Percentiles rank a stretch among this genome's conserved stretches.
Evolutionary conservation across 2,888 invertebrate species (phyloP).

Genomic region (Fragum sueziense): DNA sequence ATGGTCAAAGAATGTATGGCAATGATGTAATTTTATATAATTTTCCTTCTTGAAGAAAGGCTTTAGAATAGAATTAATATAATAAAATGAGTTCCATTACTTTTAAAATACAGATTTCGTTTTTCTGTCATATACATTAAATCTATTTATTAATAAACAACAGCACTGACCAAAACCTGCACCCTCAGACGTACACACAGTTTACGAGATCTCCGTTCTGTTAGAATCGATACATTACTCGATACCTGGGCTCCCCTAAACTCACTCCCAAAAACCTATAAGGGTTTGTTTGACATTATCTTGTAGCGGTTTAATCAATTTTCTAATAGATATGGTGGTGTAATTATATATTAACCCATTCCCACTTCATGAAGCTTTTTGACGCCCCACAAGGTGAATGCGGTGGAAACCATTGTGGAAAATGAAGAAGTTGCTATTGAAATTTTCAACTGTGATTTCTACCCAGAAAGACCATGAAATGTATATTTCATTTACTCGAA

Average conservation of each 20-base stretch:
- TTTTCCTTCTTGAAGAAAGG: no score
- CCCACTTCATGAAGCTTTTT: background rate
- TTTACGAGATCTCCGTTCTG: slow-evolving; percentile 46
- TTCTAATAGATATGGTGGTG: background rate
- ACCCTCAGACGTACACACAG: slow-evolving; percentile 40
- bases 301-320: background rate
- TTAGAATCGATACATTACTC: slow-evolving; percentile 35
- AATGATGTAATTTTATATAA: no score
- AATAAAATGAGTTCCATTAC: no score
- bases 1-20: no score
- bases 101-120: no score
- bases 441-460: no score
- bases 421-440: slow-evolving; percentile 1
- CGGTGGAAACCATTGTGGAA: background rate
- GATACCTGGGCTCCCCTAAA: slow-evolving; percentile 45
- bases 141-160: background rate
- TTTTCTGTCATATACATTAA: no score
- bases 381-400: background rate
- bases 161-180: background rate
- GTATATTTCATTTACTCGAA: no score
- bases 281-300: slow-evolving; percentile 16
- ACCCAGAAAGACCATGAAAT: no score
- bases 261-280: slow-evolving; percentile 28
- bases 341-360: background rate
- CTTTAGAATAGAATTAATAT: no score